phyloP scores from a whole-genome alignment of 2,888 invertebrate genomes.

The Melipona beecheii region DNA sequence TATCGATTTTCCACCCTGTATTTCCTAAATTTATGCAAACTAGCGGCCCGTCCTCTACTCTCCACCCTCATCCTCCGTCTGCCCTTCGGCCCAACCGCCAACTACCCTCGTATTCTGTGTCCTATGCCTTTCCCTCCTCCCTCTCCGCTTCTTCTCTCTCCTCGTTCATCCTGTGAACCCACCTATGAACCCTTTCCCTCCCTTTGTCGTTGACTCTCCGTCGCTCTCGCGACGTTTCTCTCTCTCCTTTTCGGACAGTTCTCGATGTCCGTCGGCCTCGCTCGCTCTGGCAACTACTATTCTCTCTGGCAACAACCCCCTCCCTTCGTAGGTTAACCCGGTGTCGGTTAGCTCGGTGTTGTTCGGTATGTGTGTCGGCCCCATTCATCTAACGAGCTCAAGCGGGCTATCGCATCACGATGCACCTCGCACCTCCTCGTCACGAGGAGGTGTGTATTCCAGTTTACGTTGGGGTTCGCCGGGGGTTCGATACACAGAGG shows the following conservation, averaged over 20 bases:
- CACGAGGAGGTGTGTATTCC: conserved; percentile 59
- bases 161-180: neutral
- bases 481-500: neutral
- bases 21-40: conserved; percentile 85
- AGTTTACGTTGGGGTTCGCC: conserved; percentile 28
- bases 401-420: conserved; percentile 67
- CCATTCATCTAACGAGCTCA: conserved; percentile 82
- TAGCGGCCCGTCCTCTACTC: conserved; percentile 71
- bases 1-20: conserved; percentile 84
- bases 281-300: conserved; percentile 18
- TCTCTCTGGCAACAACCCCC: conserved; percentile 14
- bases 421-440: conserved; percentile 66
- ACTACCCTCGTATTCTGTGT: conserved; percentile 40
- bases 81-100: conserved; percentile 54
- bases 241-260: conserved; percentile 20
- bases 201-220: neutral
- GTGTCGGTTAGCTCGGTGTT: conserved; percentile 44
- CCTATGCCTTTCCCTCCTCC: conserved; percentile 40
- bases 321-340: neutral
- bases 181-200: neutral
- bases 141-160: conserved; percentile 2
- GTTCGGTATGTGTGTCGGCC: conserved; percentile 73
- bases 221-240: neutral
- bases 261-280: conserved; percentile 5
- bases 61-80: conserved; percentile 25